phyloP scores from a whole-genome alignment of 2,113 vertebrate genomes.

The Lates calcarifer region DNA sequence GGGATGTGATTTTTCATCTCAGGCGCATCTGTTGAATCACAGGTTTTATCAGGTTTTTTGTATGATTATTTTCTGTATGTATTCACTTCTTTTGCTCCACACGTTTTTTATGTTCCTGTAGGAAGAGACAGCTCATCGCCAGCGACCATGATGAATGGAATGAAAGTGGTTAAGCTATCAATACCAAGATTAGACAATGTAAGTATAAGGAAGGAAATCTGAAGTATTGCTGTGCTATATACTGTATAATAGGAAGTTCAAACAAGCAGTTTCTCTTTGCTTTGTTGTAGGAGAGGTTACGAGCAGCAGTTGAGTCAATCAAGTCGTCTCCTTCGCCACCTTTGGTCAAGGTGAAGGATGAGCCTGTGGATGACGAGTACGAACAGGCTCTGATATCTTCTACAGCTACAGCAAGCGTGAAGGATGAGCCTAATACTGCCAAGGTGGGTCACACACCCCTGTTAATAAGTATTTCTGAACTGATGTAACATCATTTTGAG shows the following conservation, averaged over 20 bases:
- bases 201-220: slow-evolving; percentile 7
- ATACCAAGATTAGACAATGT: slow-evolving; percentile 31
- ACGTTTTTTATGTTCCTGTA: slow-evolving; percentile 26
- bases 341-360: slow-evolving; percentile 94
- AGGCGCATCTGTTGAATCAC: too few relatives aligned
- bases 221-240: too few relatives aligned
- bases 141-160: slow-evolving; percentile 50
- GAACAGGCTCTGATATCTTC: slow-evolving; percentile 90
- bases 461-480: neutral
- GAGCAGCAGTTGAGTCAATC: slow-evolving; percentile 27
- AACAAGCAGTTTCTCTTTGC: neutral
- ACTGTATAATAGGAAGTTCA: neutral
- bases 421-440: slow-evolving; percentile 90
- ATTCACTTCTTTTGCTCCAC: too few relatives aligned
- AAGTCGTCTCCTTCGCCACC: slow-evolving; percentile 86
- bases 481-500: neutral
- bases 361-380: slow-evolving; percentile 96
- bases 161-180: slow-evolving; percentile 55
- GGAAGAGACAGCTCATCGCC: slow-evolving; percentile 55
- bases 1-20: too few relatives aligned
- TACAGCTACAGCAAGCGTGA: slow-evolving; percentile 86
- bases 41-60: too few relatives aligned
- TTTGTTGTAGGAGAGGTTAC: slow-evolving; percentile 20
- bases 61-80: neutral
- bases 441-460: slow-evolving; percentile 78